Evolutionary conservation across 1,140 invertebrate species (phyloP).

Genomic region (Idris sp.): DNA sequence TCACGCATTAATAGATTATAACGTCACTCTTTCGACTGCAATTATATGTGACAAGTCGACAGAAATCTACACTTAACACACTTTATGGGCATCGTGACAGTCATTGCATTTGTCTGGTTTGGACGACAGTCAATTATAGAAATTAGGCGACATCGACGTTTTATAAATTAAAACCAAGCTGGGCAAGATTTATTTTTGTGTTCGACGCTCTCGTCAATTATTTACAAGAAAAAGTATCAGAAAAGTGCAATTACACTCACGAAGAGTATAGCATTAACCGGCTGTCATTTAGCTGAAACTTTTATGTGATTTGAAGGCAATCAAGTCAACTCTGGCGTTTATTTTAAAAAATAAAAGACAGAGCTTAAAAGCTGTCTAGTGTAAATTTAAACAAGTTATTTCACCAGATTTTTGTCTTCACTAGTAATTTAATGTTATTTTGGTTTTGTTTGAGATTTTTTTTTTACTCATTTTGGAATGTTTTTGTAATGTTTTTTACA

Average conservation of each 20-base stretch:
- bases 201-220: slow-evolving; percentile 8
- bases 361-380: too few relatives aligned
- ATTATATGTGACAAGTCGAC: slow-evolving; percentile 61
- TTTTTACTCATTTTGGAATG: slow-evolving; percentile 30
- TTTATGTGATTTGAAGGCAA: too few relatives aligned
- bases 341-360: too few relatives aligned
- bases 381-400: too few relatives aligned
- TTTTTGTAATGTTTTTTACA: slow-evolving; percentile 76
- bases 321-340: too few relatives aligned
- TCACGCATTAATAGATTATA: slow-evolving; percentile 55
- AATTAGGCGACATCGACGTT: slow-evolving; percentile 51
- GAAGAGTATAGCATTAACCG: too few relatives aligned
- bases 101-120: slow-evolving; percentile 46
- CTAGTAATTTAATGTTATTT: too few relatives aligned
- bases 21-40: slow-evolving; percentile 54
- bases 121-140: slow-evolving; percentile 49
- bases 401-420: slow-evolving; percentile 3
- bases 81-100: slow-evolving; percentile 49
- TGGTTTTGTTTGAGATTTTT: too few relatives aligned
- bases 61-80: slow-evolving; percentile 61
- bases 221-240: slow-evolving; percentile 7
- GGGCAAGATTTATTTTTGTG: slow-evolving; percentile 17
- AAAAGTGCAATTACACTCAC: background rate
- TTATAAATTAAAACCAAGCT: slow-evolving; percentile 33
- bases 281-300: too few relatives aligned